Evolutionary conservation across 2,888 invertebrate species (phyloP).

Genomic region (Nomada hirtipes): DNA sequence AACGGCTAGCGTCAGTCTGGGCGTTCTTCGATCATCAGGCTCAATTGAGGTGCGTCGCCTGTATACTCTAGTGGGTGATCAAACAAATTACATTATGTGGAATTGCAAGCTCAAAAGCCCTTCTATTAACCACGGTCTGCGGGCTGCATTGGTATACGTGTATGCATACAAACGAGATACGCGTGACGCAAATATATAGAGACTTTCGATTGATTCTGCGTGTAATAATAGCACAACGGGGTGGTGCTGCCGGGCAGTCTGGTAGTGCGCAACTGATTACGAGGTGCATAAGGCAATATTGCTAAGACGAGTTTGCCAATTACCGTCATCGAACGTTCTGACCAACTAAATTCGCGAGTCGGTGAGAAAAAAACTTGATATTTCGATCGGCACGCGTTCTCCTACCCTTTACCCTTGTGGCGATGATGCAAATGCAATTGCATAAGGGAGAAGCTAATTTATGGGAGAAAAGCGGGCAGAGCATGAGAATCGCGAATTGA

Average conservation of each 20-base stretch:
- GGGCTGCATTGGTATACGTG: slow-evolving; percentile 32
- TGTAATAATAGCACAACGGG: slow-evolving; percentile 70
- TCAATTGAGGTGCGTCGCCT: slow-evolving; percentile 67
- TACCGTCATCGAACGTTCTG: background rate
- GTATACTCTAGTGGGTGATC: slow-evolving; percentile 62
- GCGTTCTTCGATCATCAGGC: slow-evolving; percentile 55
- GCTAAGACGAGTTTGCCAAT: slow-evolving; percentile 38
- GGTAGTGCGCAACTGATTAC: slow-evolving; percentile 64
- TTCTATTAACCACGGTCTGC: slow-evolving; percentile 53
- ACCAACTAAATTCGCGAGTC: background rate
- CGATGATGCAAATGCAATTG: too few relatives aligned
- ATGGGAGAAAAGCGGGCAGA: too few relatives aligned
- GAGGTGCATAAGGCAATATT: slow-evolving; percentile 32
- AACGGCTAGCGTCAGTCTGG: slow-evolving; percentile 41
- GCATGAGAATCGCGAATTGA: too few relatives aligned
- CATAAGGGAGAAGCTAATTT: too few relatives aligned
- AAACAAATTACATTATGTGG: slow-evolving; percentile 69
- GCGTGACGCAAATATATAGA: slow-evolving; percentile 63
- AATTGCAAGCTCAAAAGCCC: slow-evolving; percentile 63
- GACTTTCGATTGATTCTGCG: slow-evolving; percentile 72
- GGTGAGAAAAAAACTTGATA: background rate
- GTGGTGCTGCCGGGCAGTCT: slow-evolving; percentile 71
- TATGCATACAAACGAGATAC: slow-evolving; percentile 58
- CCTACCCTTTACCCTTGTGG: too few relatives aligned
- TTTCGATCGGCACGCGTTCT: background rate